phyloP scores from a whole-genome alignment of 2,113 vertebrate species.

The Laterallus jamaicensis region DNA sequence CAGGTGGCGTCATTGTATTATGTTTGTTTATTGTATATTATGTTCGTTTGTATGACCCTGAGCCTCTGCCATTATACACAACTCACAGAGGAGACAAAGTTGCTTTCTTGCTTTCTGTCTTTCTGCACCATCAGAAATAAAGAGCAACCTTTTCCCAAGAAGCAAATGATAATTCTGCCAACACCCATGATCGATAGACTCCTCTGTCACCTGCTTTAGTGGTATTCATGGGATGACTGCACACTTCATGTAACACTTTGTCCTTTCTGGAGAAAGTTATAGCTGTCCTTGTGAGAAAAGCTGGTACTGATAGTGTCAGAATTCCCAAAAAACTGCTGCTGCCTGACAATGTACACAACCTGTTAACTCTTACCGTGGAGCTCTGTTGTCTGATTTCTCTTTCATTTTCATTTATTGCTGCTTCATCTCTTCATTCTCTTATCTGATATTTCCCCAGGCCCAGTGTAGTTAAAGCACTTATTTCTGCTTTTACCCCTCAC shows the following conservation, averaged over 20 bases:
- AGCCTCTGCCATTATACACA: not conserved
- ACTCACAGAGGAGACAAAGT: not conserved
- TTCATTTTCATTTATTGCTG: not conserved
- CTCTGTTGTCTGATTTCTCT: not conserved
- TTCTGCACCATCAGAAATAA: not conserved
- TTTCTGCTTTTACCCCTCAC: not conserved
- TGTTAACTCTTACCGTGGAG: not conserved
- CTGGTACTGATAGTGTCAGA: not conserved
- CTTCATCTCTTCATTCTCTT: not conserved
- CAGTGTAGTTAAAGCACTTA: not conserved
- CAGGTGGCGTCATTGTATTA: not conserved
- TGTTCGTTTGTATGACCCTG: not conserved
- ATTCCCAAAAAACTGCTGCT: not conserved
- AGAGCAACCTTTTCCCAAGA: not conserved
- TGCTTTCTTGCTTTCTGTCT: not conserved
- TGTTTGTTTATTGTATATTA: not conserved
- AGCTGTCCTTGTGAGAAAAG: not conserved
- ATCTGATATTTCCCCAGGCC: not conserved
- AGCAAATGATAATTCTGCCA: not conserved
- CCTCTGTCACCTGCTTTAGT: not conserved
- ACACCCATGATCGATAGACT: not conserved
- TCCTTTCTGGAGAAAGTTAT: not conserved
- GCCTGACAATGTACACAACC: not conserved
- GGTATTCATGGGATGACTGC: not conserved
- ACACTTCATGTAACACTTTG: not conserved